Evolutionary conservation across 2,888 invertebrate species (phyloP).

Genomic region (Drosophila fungiperda): DNA sequence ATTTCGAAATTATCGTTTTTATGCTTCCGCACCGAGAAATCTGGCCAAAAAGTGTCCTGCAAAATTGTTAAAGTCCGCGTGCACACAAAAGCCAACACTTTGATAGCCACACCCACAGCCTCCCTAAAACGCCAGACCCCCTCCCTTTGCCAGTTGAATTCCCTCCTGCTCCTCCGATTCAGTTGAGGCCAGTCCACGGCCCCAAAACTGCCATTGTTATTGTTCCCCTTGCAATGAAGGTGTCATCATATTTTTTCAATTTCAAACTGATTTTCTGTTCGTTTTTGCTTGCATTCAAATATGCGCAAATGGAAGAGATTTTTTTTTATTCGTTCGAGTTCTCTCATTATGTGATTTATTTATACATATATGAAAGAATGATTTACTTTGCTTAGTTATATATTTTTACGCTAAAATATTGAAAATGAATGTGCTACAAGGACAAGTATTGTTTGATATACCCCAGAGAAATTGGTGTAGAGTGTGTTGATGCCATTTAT

Average conservation of each 20-base stretch:
- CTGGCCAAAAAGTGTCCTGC: slow-evolving; percentile 44
- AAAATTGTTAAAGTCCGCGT: slow-evolving; percentile 58
- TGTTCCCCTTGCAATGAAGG: slow-evolving; percentile 71
- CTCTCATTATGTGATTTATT: background rate
- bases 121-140: background rate
- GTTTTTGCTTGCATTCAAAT: slow-evolving; percentile 30
- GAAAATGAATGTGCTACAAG: background rate
- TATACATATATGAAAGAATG: background rate
- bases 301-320: slow-evolving; percentile 41
- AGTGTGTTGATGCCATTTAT: slow-evolving; percentile 10
- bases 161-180: slow-evolving; percentile 24
- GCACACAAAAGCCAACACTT: slow-evolving; percentile 51
- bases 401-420: background rate
- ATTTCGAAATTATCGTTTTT: slow-evolving; percentile 58
- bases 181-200: slow-evolving; percentile 14
- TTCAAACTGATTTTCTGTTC: slow-evolving; percentile 63
- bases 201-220: slow-evolving; percentile 53
- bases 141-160: slow-evolving; percentile 11
- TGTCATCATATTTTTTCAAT: slow-evolving; percentile 78
- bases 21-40: slow-evolving; percentile 39
- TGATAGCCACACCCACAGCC: slow-evolving; percentile 22
- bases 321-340: background rate
- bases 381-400: background rate
- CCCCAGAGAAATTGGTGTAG: slow-evolving; percentile 19
- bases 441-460: background rate